These are phyloP conservation scores for Danionella dracula DNA, from an alignment of 2,797 vertebrate species.

Conservation along the genomic window DNA sequence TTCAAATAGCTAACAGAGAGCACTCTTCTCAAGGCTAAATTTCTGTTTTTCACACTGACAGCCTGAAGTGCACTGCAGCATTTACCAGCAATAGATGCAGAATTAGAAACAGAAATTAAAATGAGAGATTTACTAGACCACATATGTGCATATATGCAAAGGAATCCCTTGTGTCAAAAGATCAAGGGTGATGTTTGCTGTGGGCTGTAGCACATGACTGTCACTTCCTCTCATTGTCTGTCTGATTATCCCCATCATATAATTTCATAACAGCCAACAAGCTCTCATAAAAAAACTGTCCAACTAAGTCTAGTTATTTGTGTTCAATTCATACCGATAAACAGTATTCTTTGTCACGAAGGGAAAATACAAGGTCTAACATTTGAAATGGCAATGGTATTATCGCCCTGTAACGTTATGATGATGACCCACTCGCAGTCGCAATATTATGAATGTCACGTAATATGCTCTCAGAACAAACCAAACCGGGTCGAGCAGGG, in stretches of 20 bases:
- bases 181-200: neutral
- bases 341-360: too few relatives aligned
- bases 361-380: neutral
- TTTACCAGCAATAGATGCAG: neutral
- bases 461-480: constrained; percentile 1
- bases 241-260: neutral
- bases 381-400: neutral
- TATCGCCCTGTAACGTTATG: neutral
- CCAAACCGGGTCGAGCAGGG: neutral
- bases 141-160: neutral
- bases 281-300: neutral
- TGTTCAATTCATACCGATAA: too few relatives aligned
- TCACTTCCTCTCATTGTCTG: neutral
- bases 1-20: neutral
- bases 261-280: neutral
- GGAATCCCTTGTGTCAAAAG: constrained; percentile 6
- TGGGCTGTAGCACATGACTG: constrained; percentile 7
- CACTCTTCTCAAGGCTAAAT: neutral
- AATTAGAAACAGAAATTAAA: neutral
- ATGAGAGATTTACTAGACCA: neutral
- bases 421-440: too few relatives aligned
- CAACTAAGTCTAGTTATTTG: too few relatives aligned
- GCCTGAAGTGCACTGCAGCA: neutral
- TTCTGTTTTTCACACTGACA: neutral
- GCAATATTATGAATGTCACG: constrained; percentile 6